A percentile compares a stretch with the other conserved stretches of the same genome.
Conservation (phyloP, 2,888 invertebrate genomes). For the Microplitis deprimator region DNA sequence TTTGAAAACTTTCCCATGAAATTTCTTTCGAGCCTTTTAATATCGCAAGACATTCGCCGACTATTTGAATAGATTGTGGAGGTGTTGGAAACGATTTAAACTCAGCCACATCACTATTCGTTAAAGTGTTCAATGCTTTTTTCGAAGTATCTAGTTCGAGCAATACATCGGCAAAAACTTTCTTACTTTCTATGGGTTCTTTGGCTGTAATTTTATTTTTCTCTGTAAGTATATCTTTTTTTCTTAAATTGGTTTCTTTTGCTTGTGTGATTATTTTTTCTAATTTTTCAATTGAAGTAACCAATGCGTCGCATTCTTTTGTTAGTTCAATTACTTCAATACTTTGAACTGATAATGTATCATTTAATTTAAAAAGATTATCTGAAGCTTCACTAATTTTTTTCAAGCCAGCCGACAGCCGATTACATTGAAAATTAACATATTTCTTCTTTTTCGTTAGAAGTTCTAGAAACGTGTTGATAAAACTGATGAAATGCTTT, state of each 20-base stretch:
- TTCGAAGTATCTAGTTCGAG: conserved; percentile 89
- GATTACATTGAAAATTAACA: conserved; percentile 71
- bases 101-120: conserved; percentile 93
- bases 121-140: conserved; percentile 84
- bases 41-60: conserved; percentile 92
- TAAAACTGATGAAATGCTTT: conserved; percentile 91
- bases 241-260: conserved; percentile 84
- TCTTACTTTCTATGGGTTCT: conserved; percentile 89
- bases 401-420: conserved; percentile 72
- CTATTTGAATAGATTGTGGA: conserved; percentile 89
- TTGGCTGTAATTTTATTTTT: conserved; percentile 84
- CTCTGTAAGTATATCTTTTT: conserved; percentile 86
- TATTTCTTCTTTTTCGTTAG: conserved; percentile 79
- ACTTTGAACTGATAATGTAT: conserved; percentile 86
- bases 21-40: conserved; percentile 87
- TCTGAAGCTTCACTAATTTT: conserved; percentile 91
- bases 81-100: conserved; percentile 93
- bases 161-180: conserved; percentile 84
- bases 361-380: conserved; percentile 85
- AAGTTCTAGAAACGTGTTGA: conserved; percentile 83
- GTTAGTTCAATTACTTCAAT: conserved; percentile 87
- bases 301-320: conserved; percentile 83
- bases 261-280: conserved; percentile 83
- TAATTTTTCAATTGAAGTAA: conserved; percentile 82
- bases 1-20: conserved; percentile 92